Evolutionary conservation across 1,140 invertebrate genomes (phyloP), one percentile per base, ranked within the genome.

Genomic region (Bacillus rossius): DNA sequence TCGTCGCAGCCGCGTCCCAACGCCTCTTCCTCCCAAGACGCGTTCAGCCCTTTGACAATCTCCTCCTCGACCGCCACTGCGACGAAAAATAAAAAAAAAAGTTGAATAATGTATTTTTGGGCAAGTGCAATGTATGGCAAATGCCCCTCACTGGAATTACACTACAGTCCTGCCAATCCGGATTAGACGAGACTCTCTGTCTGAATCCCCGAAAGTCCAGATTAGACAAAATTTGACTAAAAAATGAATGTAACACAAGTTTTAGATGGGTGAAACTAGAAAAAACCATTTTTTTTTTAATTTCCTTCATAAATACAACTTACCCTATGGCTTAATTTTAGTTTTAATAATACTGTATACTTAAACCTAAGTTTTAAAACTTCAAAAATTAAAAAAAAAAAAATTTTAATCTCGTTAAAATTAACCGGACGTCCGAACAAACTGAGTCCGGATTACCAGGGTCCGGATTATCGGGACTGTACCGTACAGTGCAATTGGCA

Each of bases 111-210:
- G 42, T 69, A 69, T 37, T 68, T 60, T 19, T 73, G 61, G 3
- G 71, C 71, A 53, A 73, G 53, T 41, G 74, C 62, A 34, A 77
- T 72, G 59, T 79, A 75, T 62, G 69, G 64, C 25, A 75, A 57
- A 53, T 73, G 74, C 40, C 75, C 72, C 75, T 78, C n/a, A n/a
- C n/a, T n/a, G n/a, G n/a, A n/a, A n/a, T n/a, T n/a, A n/a, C n/a
- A n/a, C n/a, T n/a, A n/a, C n/a, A n/a, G n/a, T n/a, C n/a, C n/a
- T n/a, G n/a, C n/a, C n/a, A n/a, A n/a, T n/a, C n/a, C n/a, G n/a
- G n/a, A n/a, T n/a, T n/a, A n/a, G n/a, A n/a, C n/a, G 29, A 20
- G 55, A 65, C 34, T 45, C 49, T 57, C 57, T 54, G n/a, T 62
- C 13, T 41, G 59, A 16, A 13, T 8, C 58, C 14, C 20, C 47